These are phyloP conservation scores for Trachymyrmex cornetzi DNA, from an alignment of 1,140 invertebrate genomes.

Conservation along the genomic window DNA sequence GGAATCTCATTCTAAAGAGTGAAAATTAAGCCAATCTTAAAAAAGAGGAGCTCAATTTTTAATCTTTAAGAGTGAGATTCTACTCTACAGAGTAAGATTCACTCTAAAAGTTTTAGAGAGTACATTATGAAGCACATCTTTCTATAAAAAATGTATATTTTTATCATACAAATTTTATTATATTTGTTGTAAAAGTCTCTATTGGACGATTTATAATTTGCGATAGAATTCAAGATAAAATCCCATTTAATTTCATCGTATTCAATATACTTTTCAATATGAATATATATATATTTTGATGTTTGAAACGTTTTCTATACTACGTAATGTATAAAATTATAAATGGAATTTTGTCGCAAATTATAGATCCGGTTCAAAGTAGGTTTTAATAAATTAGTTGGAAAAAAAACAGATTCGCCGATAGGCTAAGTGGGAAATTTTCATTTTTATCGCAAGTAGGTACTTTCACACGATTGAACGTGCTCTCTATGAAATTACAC, in stretches of 20 bases:
- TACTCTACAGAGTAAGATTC: too few species aligned
- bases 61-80: too few species aligned
- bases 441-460: slow-evolving; percentile 10
- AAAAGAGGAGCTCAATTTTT: too few species aligned
- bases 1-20: too few species aligned
- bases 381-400: not conserved
- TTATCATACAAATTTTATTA: not conserved
- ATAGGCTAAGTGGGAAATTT: slow-evolving; percentile 17
- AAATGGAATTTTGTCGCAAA: not conserved
- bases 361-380: slow-evolving; percentile 2
- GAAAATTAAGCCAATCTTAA: too few species aligned
- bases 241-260: not conserved
- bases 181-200: not conserved
- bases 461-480: not conserved
- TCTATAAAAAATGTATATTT: not conserved
- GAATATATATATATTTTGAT: not conserved
- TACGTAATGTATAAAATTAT: not conserved
- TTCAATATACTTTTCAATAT: not conserved
- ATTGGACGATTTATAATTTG: not conserved
- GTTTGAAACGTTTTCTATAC: not conserved
- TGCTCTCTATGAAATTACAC: slow-evolving; percentile 12
- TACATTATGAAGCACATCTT: not conserved
- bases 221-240: not conserved
- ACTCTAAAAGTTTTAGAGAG: not conserved
- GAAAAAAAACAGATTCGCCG: not conserved